phyloP scores from a whole-genome alignment of 1,140 invertebrate genomes.

The Lordiphosa stackelbergi region DNA sequence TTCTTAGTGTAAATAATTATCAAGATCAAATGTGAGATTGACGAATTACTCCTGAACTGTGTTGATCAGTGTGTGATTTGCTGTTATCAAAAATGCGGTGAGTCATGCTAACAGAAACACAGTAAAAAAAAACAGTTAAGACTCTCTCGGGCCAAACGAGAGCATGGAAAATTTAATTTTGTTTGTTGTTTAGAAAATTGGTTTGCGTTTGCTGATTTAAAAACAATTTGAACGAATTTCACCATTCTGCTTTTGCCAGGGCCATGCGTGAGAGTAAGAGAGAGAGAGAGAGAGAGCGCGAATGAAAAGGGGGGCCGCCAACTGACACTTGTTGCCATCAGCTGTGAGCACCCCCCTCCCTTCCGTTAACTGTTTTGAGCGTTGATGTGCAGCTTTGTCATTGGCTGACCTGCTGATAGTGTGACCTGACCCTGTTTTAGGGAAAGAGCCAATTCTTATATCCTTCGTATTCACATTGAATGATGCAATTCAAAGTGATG shows the following conservation, averaged over 20 bases:
- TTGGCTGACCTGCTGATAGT: constrained; percentile 11
- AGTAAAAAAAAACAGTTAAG: constrained; percentile 35
- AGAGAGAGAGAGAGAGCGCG: constrained; percentile 5
- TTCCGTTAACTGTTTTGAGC: background rate
- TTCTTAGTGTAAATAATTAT: too few relatives aligned
- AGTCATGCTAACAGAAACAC: constrained; percentile 33
- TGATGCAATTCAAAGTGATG: background rate
- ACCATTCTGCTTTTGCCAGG: constrained; percentile 40
- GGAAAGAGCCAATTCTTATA: too few relatives aligned
- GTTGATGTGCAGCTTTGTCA: background rate
- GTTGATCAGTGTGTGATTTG: background rate
- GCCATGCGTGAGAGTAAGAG: constrained; percentile 5
- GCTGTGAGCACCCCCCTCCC: constrained; percentile 9
- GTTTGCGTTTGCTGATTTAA: constrained; percentile 17
- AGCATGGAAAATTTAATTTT: constrained; percentile 26
- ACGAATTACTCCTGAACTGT: too few relatives aligned
- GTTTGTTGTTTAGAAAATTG: constrained; percentile 17
- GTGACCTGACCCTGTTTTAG: constrained; percentile 13
- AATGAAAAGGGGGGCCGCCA: constrained; percentile 10
- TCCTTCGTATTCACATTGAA: too few relatives aligned
- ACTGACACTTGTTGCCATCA: constrained; percentile 35
- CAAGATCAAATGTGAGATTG: too few relatives aligned
- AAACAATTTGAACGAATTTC: constrained; percentile 50
- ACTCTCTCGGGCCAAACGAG: constrained; percentile 8
- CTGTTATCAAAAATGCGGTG: constrained; percentile 62